Conservation (phyloP, 2,888 invertebrate genomes). For the Drosophila affinis region DNA sequence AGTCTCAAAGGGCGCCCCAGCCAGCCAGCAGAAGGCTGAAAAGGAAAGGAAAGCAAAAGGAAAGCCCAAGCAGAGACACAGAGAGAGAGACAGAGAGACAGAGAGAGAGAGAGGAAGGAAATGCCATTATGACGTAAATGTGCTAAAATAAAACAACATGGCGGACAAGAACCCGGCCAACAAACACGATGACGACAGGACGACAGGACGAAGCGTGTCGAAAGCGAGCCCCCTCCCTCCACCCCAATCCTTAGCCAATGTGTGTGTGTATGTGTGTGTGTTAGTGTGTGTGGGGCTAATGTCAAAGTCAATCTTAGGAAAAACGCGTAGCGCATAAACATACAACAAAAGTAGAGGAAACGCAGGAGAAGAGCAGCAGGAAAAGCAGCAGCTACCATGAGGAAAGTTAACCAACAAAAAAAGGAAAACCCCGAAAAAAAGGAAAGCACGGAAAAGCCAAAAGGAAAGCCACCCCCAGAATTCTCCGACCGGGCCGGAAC, state of each 20-base stretch:
- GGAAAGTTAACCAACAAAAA: conserved; percentile 27
- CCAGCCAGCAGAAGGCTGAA: conserved; percentile 19
- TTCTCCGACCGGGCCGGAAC: conserved; percentile 43
- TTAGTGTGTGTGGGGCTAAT: conserved; percentile 72
- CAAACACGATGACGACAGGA: conserved; percentile 41
- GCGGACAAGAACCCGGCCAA: conserved; percentile 64
- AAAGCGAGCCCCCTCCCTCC: conserved; percentile 35
- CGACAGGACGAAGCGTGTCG: conserved; percentile 66
- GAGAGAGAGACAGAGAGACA: conserved; percentile 55
- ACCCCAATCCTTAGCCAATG: not conserved
- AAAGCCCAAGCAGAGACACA: conserved; percentile 13
- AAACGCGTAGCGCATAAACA: conserved; percentile 78
- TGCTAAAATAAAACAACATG: conserved; percentile 80
- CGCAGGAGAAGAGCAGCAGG: conserved; percentile 30
- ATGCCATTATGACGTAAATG: conserved; percentile 81
- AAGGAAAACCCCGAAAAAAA: conserved; percentile 47
- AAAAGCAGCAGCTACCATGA: conserved; percentile 23
- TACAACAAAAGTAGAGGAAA: conserved; percentile 63
- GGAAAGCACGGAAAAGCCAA: conserved; percentile 29
- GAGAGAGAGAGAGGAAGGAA: conserved; percentile 74
- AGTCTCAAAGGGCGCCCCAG: conserved; percentile 48
- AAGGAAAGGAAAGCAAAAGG: conserved; percentile 24
- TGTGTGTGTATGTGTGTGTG: conserved; percentile 55
- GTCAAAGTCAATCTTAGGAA: conserved; percentile 81
- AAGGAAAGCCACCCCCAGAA: conserved; percentile 49